Evolutionary conservation across 2,797 vertebrate species (phyloP).

Genomic region (Nasua narica): DNA sequence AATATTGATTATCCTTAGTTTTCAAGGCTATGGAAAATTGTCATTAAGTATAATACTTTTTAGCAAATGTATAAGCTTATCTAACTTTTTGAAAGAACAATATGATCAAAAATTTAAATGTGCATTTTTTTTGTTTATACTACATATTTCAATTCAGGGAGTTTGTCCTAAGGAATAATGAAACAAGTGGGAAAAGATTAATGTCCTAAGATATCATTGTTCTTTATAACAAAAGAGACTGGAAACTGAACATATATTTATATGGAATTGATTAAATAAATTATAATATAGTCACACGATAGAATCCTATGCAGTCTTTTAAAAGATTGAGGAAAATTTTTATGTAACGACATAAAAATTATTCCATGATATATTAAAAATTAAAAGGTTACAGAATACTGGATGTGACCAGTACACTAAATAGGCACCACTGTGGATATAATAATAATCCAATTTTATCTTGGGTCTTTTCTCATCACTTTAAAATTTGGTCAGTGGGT

Average conservation of each 20-base stretch:
- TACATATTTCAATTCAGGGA: not conserved
- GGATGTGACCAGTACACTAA: not conserved
- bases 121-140: not conserved
- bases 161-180: not conserved
- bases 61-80: not conserved
- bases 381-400: not conserved
- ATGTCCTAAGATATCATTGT: not conserved
- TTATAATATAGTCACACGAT: not conserved
- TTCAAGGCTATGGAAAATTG: slow-evolving; percentile 7
- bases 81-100: not conserved
- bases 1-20: not conserved
- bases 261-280: not conserved
- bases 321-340: not conserved
- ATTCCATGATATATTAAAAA: not conserved
- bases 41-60: not conserved
- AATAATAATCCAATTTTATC: slow-evolving; percentile 7
- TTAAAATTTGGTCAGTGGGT: not conserved
- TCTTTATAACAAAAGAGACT: slow-evolving; percentile 15
- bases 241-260: not conserved
- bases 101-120: not conserved
- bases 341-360: not conserved
- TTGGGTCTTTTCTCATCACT: not conserved
- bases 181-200: not conserved
- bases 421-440: not conserved
- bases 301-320: not conserved